phyloP scores from a whole-genome alignment of 2,113 vertebrate genomes.

The Cheirogaleus medius region DNA sequence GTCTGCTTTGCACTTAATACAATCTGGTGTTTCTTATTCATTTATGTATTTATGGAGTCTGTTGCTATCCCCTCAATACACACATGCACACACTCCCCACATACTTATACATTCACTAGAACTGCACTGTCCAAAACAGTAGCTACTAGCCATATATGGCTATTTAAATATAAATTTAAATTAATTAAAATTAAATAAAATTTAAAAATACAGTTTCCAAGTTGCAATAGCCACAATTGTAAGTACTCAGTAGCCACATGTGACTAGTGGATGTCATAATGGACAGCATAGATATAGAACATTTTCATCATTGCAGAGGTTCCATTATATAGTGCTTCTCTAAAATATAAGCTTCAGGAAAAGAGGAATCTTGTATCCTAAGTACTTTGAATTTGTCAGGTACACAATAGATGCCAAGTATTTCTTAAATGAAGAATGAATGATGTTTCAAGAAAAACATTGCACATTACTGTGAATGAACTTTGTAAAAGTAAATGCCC shows the following conservation, averaged over 20 bases:
- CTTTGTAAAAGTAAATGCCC: slow-evolving; percentile 31
- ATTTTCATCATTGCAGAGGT: background rate
- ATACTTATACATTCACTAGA: background rate
- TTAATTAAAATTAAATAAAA: slow-evolving; percentile 38
- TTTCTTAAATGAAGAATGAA: slow-evolving; percentile 41
- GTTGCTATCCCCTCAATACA: background rate
- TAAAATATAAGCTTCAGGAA: background rate
- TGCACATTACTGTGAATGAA: background rate
- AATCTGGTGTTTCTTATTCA: slow-evolving; percentile 1
- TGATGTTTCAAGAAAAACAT: slow-evolving; percentile 7
- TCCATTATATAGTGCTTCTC: background rate
- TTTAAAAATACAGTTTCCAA: background rate
- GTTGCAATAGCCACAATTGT: background rate
- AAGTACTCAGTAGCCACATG: background rate
- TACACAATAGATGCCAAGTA: slow-evolving; percentile 8
- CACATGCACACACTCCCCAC: background rate
- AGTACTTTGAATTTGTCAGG: slow-evolving; percentile 3
- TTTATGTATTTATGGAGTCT: background rate
- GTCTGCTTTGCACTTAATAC: background rate
- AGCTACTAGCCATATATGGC: background rate
- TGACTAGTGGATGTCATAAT: background rate
- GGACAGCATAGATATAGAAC: background rate
- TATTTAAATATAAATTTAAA: slow-evolving; percentile 46
- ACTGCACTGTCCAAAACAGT: background rate
- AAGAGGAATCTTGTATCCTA: background rate